Evolutionary conservation across 2,888 invertebrate species (phyloP), one percentile per base, ranked within the genome.

Genomic region (Sesia bembeciformis): DNA sequence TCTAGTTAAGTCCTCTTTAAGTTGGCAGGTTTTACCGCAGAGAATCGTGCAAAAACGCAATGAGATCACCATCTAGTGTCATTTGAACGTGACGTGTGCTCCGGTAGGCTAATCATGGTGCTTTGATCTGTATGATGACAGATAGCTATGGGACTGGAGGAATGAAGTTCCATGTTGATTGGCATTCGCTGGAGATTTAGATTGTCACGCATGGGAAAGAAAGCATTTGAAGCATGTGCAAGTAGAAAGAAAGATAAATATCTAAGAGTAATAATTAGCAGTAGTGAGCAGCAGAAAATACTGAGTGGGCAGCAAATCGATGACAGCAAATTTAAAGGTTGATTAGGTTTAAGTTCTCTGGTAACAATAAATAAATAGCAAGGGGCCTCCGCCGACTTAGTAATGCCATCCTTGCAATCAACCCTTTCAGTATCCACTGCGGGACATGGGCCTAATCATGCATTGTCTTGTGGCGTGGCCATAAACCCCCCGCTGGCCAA

Each of bases 1-100:
- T 23, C 23, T 23, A 23, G 23, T 23, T 23, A 23, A 23, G 23
- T 23, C 23, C 23, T 23, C 23, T 67, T 54, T 39, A 49, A 43
- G 39, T 50, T 7, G 38, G 40, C n/a, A 52, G 56, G 60, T 59
- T 55, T 51, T 39, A 66, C 62, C 70, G 75, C 77, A 70, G 69
- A 68, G 72, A 73, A 63, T 83, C 84, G 84, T 84, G 85, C 84
- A 83, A 84, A 86, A 84, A 84, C 83, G 78, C 77, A 74, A 76
- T 83, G 84, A 84, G 81, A 84, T 85, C 84, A 84, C 75, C 58
- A 54, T 39, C 38, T 39, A 8, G 51, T 72, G 75, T 81, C 82
- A 73, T 76, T 78, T 70, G 68, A 68, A 76, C 80, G 78, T 76
- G 79, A 80, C 76, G 77, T 65, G 72, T 65, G 58, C 59, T 60